Evolutionary conservation across 92 coral and sea anemone genomes (phyloP), one percentile per base, ranked within the genome.

Genomic region (Palythoa caribaeorum): DNA sequence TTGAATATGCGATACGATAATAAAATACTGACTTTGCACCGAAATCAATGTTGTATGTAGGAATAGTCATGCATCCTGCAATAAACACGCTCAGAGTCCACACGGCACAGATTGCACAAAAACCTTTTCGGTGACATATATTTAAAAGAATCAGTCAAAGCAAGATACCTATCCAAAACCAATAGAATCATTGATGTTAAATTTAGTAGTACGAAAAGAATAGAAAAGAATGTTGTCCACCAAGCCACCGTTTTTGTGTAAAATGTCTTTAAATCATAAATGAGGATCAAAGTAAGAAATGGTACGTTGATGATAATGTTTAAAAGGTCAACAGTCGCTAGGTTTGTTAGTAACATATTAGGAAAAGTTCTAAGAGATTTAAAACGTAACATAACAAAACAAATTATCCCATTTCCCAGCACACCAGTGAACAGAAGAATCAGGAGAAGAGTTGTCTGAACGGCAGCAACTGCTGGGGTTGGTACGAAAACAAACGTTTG

Each of bases 131-230:
- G 28, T 28, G 28, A 28, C 28, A 28, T 28, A 28, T 28, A 28
- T 9, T 44, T 38, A 38, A 73, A 11, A 11, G 78, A 21, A 39
- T 14, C 1, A 14, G 21, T 38, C 54, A 73, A 73, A 2, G 78
- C 52, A 11, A 73, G 14, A 17, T 73, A 40, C 16, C 78, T 39
- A 54, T 76, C 80, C 36, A 76, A 35, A n/a, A 76, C 80, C 10
- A 76, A 19, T 37, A 76, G 8, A n/a, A 76, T 6, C 80, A 51
- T 47, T 1, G 80, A 76, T n/a, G 80, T 16, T 2, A 76, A 36
- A 51, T 76, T 76, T 50, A 76, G 80, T 11, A 6, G 38, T 20
- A 28, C 38, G n/a, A 51, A 76, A 19, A 76, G 63, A 16, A 76
- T n/a, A 10, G 9, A 1, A 9, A 50, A 14, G n/a, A 48, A 76